Conservation (phyloP, 2,888 invertebrate genomes). For the Baronia brevicornis region DNA sequence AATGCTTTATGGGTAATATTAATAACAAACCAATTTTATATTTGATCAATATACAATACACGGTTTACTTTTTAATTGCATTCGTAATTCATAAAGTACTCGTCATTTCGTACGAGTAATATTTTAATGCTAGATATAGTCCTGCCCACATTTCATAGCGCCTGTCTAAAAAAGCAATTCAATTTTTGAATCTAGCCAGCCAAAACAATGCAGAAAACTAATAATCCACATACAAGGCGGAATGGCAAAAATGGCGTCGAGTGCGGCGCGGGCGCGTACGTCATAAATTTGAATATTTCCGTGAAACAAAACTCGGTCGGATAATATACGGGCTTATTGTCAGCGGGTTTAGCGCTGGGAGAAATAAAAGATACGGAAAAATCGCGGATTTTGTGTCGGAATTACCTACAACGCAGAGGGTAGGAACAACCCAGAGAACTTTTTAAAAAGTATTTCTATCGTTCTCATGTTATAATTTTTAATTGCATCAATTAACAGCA, state of each 20-base stretch:
- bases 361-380: conserved; percentile 50
- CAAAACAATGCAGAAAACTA: conserved; percentile 28
- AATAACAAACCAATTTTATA: too few species aligned
- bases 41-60: too few species aligned
- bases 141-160: too few species aligned
- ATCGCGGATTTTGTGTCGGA: conserved; percentile 50
- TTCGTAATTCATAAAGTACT: too few species aligned
- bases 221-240: conserved; percentile 34
- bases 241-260: conserved; percentile 41
- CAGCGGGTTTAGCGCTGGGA: conserved; percentile 34
- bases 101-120: too few species aligned
- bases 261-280: conserved; percentile 33
- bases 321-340: conserved; percentile 70
- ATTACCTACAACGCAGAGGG: conserved; percentile 34
- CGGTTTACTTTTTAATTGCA: too few species aligned
- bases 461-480: too few species aligned
- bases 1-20: too few species aligned
- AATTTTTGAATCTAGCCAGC: conserved; percentile 6
- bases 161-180: not conserved
- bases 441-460: too few species aligned
- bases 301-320: conserved; percentile 42
- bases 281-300: conserved; percentile 72
- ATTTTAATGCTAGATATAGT: too few species aligned
- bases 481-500: too few species aligned
- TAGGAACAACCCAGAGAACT: not conserved